These are phyloP conservation scores for Spea multiplicata DNA, from an alignment of 2,113 vertebrate genomes.

Conservation along the genomic window DNA sequence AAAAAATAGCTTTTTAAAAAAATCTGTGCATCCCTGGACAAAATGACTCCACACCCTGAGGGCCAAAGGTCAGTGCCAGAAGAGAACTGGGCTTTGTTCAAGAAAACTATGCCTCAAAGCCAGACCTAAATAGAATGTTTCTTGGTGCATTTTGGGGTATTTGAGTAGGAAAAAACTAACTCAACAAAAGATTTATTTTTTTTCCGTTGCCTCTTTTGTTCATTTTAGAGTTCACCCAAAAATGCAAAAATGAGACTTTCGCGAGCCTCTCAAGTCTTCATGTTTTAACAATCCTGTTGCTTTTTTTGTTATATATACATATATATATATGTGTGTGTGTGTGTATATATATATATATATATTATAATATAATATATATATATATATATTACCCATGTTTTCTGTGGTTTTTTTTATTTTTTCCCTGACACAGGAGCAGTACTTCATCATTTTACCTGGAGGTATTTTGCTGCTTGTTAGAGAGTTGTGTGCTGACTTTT, in stretches of 20 bases:
- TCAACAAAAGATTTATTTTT: conserved; percentile 10
- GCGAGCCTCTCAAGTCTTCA: background rate
- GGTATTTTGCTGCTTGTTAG: too few species aligned
- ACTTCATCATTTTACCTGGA: too few species aligned
- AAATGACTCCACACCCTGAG: conserved; percentile 61
- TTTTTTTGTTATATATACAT: background rate
- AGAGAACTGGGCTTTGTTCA: conserved; percentile 73
- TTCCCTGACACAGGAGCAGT: too few species aligned
- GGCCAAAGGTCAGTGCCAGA: conserved; percentile 70
- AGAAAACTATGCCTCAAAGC: conserved; percentile 64
- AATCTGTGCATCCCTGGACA: conserved; percentile 57
- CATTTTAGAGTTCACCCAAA: background rate
- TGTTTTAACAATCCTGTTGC: background rate
- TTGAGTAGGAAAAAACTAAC: conserved; percentile 20
- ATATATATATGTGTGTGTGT: too few species aligned
- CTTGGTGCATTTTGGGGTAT: conserved; percentile 49
- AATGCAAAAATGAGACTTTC: background rate
- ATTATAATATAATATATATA: too few species aligned
- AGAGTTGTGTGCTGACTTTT: too few species aligned
- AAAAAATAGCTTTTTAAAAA: conserved; percentile 66
- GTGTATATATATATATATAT: too few species aligned
- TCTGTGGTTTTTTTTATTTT: too few species aligned
- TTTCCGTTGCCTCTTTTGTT: background rate
- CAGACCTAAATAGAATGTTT: conserved; percentile 69
- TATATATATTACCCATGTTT: background rate